phyloP scores from a whole-genome alignment of 2,113 vertebrate species.

The Brevimyrus niger region DNA sequence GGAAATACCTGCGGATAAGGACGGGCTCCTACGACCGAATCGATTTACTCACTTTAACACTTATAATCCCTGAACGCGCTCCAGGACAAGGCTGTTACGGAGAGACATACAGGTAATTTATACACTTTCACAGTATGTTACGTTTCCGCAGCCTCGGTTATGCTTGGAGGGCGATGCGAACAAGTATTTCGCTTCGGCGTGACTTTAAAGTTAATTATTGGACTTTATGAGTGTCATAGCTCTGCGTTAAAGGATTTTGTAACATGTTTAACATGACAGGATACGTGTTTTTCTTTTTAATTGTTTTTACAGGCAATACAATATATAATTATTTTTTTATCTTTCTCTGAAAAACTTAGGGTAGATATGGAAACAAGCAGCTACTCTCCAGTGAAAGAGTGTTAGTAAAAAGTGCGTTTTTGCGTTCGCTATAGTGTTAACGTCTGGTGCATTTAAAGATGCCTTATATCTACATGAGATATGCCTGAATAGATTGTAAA shows the following conservation, averaged over 20 bases:
- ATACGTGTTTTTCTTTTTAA: neutral
- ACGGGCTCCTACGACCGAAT: constrained; percentile 17
- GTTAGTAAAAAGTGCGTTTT: neutral
- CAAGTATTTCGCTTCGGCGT: neutral
- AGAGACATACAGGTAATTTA: constrained; percentile 31
- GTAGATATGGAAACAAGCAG: neutral
- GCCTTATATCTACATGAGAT: neutral
- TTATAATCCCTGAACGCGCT: constrained; percentile 22
- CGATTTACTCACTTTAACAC: constrained; percentile 15
- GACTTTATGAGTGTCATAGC: neutral
- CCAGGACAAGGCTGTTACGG: constrained; percentile 15
- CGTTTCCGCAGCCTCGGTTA: neutral
- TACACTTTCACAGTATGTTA: neutral
- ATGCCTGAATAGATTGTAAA: neutral
- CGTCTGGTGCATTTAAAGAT: neutral
- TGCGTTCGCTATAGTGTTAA: neutral
- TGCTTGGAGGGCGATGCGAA: neutral
- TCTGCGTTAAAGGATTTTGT: neutral
- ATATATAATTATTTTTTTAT: neutral
- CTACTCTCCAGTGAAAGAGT: neutral
- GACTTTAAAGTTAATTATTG: neutral
- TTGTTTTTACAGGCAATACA: neutral
- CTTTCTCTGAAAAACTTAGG: neutral
- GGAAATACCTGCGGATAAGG: constrained; percentile 24
- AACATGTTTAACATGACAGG: neutral